A percentile compares a stretch with the other conserved stretches of the same genome.
Evolutionary conservation across 2,797 vertebrate genomes (phyloP).

Genomic region (Crocodylus rhombifer): DNA sequence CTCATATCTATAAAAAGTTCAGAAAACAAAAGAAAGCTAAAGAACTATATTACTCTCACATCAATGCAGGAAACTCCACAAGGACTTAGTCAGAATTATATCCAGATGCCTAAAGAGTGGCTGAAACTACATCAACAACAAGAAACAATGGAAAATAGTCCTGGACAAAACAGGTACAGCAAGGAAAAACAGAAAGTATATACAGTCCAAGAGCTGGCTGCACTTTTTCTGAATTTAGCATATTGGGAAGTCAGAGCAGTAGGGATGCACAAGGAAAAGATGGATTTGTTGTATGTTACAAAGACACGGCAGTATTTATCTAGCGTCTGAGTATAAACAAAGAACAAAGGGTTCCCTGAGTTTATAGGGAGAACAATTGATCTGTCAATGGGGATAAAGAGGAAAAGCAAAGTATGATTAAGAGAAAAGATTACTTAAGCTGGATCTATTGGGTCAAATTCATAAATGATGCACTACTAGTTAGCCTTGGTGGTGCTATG

Average conservation of each 20-base stretch:
- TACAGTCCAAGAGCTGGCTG: background rate
- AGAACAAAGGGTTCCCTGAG: background rate
- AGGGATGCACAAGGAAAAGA: background rate
- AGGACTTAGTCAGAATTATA: background rate
- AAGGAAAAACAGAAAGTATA: background rate
- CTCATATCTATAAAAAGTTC: background rate
- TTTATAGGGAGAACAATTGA: background rate
- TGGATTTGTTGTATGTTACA: background rate
- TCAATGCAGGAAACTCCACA: background rate
- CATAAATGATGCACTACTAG: background rate
- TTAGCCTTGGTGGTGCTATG: background rate
- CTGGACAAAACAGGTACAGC: background rate
- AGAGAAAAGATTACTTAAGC: background rate
- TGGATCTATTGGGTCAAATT: accelerated
- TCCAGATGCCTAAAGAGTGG: background rate
- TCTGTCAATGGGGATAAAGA: background rate
- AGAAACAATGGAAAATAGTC: background rate
- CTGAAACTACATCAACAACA: background rate
- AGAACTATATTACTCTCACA: background rate
- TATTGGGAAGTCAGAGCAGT: background rate
- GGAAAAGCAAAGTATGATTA: background rate
- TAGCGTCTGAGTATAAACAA: background rate
- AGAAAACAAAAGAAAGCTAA: slow-evolving; percentile 9
- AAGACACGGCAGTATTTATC: background rate
- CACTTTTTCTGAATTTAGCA: background rate